A percentile compares a stretch with the other conserved stretches of the same genome.
Conservation (phyloP, 2,113 vertebrate species). For the Myanophis thanlyinensis region DNA sequence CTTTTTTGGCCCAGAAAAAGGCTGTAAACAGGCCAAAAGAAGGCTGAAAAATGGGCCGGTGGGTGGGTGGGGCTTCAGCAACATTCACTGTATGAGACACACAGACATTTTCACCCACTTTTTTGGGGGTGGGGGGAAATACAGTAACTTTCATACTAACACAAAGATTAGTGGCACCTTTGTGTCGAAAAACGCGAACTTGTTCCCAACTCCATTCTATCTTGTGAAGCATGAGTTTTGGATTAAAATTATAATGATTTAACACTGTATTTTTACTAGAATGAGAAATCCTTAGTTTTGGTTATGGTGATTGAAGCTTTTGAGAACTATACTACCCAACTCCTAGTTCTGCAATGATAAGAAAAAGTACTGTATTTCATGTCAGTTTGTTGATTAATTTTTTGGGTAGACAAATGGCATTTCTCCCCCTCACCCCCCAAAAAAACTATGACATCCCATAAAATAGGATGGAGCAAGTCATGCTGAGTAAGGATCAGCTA, state of each 20-base stretch:
- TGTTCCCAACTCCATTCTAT: neutral
- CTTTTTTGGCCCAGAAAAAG: no score
- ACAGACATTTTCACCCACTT: no score
- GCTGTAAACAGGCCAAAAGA: no score
- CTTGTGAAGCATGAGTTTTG: neutral
- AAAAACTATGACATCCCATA: conserved; percentile 15
- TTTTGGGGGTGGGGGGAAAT: no score
- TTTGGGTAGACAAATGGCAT: conserved; percentile 29
- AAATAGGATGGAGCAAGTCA: conserved; percentile 45
- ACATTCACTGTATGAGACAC: no score
- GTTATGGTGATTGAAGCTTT: neutral
- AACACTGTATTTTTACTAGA: neutral
- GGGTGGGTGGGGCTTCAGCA: no score
- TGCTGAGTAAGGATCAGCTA: conserved; percentile 43
- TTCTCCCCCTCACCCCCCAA: conserved; percentile 12
- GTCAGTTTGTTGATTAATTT: conserved; percentile 31
- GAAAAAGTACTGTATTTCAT: neutral
- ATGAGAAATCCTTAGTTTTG: conserved; percentile 12
- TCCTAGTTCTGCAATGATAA: neutral
- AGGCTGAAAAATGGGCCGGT: no score
- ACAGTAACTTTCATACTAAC: neutral
- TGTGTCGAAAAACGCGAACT: neutral
- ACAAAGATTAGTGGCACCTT: neutral
- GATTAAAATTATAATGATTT: conserved; percentile 18
- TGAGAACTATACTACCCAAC: neutral